Conservation (phyloP, 2,113 vertebrate genomes). For the Ciconia stormi region DNA sequence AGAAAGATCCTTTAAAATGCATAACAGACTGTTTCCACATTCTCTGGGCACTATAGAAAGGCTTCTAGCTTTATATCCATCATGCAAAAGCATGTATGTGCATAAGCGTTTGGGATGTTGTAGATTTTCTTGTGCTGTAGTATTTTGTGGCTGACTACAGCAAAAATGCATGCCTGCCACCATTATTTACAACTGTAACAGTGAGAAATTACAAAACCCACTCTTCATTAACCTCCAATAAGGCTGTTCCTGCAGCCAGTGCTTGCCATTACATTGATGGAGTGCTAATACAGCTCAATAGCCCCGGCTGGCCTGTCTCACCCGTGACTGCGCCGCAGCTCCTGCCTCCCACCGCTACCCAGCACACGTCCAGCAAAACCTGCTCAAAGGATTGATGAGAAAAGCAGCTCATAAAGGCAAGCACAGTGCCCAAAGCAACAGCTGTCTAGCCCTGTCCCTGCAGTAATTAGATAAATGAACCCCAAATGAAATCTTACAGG, state of each 20-base stretch:
- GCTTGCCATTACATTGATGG: slow-evolving; percentile 35
- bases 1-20: neutral
- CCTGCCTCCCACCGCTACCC: neutral
- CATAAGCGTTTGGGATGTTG: neutral
- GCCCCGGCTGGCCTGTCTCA: neutral
- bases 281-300: slow-evolving; percentile 30
- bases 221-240: slow-evolving; percentile 62
- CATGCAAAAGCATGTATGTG: neutral
- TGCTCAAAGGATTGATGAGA: slow-evolving; percentile 61
- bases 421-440: slow-evolving; percentile 49
- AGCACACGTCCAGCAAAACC: slow-evolving; percentile 7
- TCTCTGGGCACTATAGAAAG: neutral
- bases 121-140: neutral
- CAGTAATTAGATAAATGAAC: slow-evolving; percentile 57
- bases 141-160: neutral
- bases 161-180: slow-evolving; percentile 10
- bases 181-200: neutral
- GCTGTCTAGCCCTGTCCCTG: slow-evolving; percentile 5
- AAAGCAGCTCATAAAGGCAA: slow-evolving; percentile 41
- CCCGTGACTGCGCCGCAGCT: neutral
- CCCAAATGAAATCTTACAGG: neutral
- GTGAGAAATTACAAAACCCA: slow-evolving; percentile 32
- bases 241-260: slow-evolving; percentile 25
- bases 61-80: neutral
- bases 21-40: neutral